Base-by-base conservation (phyloP, 2,113 vertebrate species). In the Thunnus thynnus region DNA sequence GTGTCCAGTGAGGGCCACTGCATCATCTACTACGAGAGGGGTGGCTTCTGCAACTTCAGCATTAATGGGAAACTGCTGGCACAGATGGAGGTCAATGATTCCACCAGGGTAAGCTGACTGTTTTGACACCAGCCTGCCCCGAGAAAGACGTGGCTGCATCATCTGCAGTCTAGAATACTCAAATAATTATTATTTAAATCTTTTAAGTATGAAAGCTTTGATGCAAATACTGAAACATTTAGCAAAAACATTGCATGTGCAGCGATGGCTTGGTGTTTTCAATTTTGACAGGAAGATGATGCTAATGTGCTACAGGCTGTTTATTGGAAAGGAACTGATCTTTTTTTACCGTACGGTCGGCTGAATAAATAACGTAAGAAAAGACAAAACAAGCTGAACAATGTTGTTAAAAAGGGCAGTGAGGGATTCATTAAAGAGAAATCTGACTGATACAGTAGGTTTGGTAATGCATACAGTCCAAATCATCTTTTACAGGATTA, bases 1-100 rank as follows among this genome's bases (percentile, higher is more conserved):
- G 98, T 99, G 76, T 99, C 98, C 90, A 99, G 84, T 44, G 98
- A 99, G 94, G 98, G 98, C 81, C 98, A 99, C 94, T 99, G 98
- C 89, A 97, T 99, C 94, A 97, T 99, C 90, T 98, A 97, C 95
- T 99, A 98, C 10, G 97, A 99, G 86, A 90, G 97, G 83, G 98
- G 98, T 13, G 94, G 94, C 48, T 98, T 99, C 94, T 99, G 97
- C 94, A 99, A 98, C 92, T 99, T 99, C 94, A 99, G 98, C 95
- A 98, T 99, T 83, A 99, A 99, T 62, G 98, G 98, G 67, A 99
- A 99, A 92, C 96, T 98, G 81, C 92, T 99, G 93, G 98, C 97
- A 84, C 97, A 98, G 86, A 98, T 98, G 97, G 98, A 99, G 85
- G 95, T 99, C 92, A 97, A 95, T 20, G 98, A 99, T 88, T 97